Evolutionary conservation across 2,797 vertebrate species (phyloP).

Genomic region (Lutjanus campechanus): DNA sequence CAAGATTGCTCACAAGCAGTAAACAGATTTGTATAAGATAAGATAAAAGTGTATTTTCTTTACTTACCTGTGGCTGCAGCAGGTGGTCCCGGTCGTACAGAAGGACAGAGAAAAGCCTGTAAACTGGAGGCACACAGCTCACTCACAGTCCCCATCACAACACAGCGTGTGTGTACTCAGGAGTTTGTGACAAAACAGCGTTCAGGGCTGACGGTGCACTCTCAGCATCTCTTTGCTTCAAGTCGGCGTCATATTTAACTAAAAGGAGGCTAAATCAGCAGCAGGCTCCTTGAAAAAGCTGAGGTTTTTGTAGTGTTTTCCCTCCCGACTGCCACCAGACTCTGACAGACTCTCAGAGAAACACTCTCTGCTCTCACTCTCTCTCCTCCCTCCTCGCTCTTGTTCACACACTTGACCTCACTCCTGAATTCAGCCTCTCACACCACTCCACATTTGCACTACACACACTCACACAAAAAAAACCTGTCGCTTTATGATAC

Average conservation of each 20-base stretch:
- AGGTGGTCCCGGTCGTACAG: constrained; percentile 70
- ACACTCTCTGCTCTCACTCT: constrained; percentile 46
- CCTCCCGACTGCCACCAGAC: constrained; percentile 53
- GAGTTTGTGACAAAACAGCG: constrained; percentile 31
- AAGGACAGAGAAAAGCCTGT: constrained; percentile 92
- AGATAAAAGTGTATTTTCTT: background rate
- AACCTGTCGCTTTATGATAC: background rate
- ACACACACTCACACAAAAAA: background rate
- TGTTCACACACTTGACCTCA: constrained; percentile 72
- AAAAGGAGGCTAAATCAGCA: background rate
- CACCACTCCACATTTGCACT: constrained; percentile 19
- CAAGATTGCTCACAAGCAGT: too few relatives aligned
- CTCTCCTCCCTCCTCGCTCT: constrained; percentile 55
- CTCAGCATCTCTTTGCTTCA: constrained; percentile 46
- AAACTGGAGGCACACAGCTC: constrained; percentile 94
- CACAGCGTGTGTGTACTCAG: constrained; percentile 8
- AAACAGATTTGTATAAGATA: too few relatives aligned
- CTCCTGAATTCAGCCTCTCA: constrained; percentile 53
- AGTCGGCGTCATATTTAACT: constrained; percentile 9
- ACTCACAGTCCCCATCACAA: constrained; percentile 90
- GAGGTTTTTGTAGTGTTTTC: constrained; percentile 29
- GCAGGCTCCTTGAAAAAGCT: background rate
- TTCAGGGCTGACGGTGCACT: constrained; percentile 15
- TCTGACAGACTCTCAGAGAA: constrained; percentile 67
- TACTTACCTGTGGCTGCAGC: constrained; percentile 85